Evolutionary conservation across 2,888 invertebrate species (phyloP).

Genomic region (Nomada flava): DNA sequence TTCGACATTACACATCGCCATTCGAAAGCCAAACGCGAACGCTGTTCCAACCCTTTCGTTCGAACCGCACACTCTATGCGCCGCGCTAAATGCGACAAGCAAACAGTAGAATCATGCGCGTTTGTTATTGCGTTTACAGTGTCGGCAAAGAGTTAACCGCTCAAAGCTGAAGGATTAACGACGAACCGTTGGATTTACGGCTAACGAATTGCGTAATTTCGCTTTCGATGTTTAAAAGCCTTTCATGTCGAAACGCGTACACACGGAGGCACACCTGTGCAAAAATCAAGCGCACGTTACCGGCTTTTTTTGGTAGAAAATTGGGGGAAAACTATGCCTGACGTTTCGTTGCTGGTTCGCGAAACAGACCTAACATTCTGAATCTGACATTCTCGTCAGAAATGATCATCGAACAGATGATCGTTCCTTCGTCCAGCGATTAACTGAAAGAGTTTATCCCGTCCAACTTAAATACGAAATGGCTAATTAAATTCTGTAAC

Average conservation of each 20-base stretch:
- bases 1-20: no score
- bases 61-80: not conserved
- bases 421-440: not conserved
- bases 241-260: not conserved
- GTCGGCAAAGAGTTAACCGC: conserved; percentile 10
- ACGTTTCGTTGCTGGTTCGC: no score
- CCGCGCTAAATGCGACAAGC: not conserved
- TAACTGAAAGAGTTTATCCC: not conserved
- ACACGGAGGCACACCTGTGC: not conserved
- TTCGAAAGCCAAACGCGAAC: not conserved
- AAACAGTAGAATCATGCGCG: not conserved
- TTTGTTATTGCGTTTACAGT: conserved; percentile 31
- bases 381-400: no score
- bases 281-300: no score
- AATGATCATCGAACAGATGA: no score
- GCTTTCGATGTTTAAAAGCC: conserved; percentile 29
- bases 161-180: conserved; percentile 19
- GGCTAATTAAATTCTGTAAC: not conserved
- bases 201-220: conserved; percentile 33
- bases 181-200: conserved; percentile 18
- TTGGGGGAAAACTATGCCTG: no score
- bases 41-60: not conserved
- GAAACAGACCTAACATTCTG: no score
- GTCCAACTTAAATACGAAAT: not conserved
- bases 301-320: no score